Evolutionary conservation across 2,888 invertebrate species (phyloP).

Genomic region (Spilarctia lutea): DNA sequence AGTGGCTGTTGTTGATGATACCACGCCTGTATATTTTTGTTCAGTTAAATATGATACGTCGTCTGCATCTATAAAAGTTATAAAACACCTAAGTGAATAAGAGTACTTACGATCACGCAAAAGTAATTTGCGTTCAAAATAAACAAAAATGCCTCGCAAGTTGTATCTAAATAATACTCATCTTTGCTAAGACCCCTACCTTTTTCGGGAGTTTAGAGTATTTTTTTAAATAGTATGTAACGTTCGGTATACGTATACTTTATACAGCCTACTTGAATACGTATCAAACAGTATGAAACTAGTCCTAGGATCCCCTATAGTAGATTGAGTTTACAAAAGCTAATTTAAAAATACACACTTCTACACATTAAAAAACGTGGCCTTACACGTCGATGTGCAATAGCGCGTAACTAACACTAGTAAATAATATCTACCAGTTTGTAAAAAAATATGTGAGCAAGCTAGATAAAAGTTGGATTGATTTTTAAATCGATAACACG

Average conservation of each 20-base stretch:
- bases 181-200: background rate
- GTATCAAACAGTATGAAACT: too few species aligned
- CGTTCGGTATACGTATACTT: too few species aligned
- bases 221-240: too few species aligned
- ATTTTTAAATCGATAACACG: background rate
- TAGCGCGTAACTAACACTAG: slow-evolving; percentile 4
- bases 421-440: background rate
- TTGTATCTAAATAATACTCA: background rate
- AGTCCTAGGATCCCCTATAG: too few species aligned
- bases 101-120: background rate
- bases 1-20: too few species aligned
- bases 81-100: background rate
- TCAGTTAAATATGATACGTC: background rate
- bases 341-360: background rate
- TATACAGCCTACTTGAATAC: too few species aligned
- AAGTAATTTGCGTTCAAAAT: background rate
- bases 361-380: background rate
- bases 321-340: background rate
- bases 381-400: background rate
- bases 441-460: background rate
- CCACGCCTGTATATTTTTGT: background rate
- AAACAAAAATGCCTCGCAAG: background rate
- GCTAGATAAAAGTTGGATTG: background rate
- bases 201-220: background rate
- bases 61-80: background rate